A percentile compares a stretch with the other conserved stretches of the same genome.
These are phyloP conservation scores for Amazona vittata DNA, from an alignment of 2,113 vertebrate species.

Conservation along the genomic window DNA sequence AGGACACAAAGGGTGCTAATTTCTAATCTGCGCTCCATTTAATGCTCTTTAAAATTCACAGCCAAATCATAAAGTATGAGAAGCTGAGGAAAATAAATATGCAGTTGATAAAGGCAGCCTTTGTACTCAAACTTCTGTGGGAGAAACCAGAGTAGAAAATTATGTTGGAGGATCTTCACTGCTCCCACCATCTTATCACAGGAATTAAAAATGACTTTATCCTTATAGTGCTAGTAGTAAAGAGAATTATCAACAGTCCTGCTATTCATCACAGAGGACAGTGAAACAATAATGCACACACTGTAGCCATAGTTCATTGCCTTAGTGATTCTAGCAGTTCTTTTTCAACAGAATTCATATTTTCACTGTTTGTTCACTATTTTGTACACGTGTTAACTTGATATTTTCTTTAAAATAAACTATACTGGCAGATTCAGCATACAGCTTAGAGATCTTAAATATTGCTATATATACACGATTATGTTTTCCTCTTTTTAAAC, in stretches of 20 bases:
- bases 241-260: background rate
- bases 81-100: background rate
- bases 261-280: background rate
- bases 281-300: background rate
- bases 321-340: background rate
- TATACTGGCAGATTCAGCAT: background rate
- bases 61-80: slow-evolving; percentile 21
- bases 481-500: background rate
- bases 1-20: slow-evolving; percentile 56
- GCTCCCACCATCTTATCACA: background rate
- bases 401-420: background rate
- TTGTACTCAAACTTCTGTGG: background rate
- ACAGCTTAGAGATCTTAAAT: background rate
- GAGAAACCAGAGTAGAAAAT: background rate
- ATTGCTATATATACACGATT: background rate
- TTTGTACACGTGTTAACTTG: background rate
- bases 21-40: slow-evolving; percentile 33
- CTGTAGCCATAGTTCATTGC: background rate
- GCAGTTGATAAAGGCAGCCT: background rate
- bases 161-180: background rate
- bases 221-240: background rate
- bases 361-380: background rate
- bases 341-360: background rate
- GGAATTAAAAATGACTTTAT: slow-evolving; percentile 4
- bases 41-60: slow-evolving; percentile 36